Percentiles rank a stretch among this genome's conserved stretches.
phyloP scores from a whole-genome alignment of 2,888 invertebrate species.

The Sphaerophoria rueppellii region DNA sequence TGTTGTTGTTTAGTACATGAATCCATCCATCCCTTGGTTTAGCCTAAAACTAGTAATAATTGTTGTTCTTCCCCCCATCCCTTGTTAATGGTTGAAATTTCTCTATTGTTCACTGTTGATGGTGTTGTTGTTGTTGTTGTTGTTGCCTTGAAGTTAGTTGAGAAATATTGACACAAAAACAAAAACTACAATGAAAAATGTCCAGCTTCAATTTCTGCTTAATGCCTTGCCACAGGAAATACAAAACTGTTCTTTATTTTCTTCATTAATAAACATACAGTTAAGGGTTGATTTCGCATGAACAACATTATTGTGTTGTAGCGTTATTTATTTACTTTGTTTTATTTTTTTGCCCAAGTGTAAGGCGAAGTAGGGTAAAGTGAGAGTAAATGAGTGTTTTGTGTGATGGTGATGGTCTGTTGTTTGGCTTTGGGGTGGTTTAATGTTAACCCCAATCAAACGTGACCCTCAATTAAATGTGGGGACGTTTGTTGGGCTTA shows the following conservation, averaged over 20 bases:
- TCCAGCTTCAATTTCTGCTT: constrained; percentile 33
- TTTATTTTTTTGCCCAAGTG: background rate
- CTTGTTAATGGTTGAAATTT: constrained; percentile 41
- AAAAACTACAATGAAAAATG: constrained; percentile 50
- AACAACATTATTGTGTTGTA: background rate
- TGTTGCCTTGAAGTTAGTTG: constrained; percentile 21
- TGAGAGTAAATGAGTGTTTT: background rate
- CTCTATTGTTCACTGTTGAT: constrained; percentile 1
- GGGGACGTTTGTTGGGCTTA: background rate
- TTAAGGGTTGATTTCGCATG: constrained; percentile 57
- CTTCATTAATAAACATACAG: constrained; percentile 68
- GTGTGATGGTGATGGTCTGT: constrained; percentile 49
- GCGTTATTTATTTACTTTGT: background rate
- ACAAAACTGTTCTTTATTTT: constrained; percentile 69
- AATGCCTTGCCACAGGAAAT: constrained; percentile 55
- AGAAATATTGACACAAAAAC: constrained; percentile 33
- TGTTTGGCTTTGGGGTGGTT: constrained; percentile 18
- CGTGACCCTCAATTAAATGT: constrained; percentile 56
- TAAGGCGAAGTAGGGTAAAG: no score
- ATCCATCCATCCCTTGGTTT: no score
- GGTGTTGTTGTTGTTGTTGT: no score
- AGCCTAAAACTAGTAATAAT: no score
- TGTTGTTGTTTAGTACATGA: no score
- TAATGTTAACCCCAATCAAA: constrained; percentile 48
- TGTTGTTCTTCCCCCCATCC: background rate